Evolutionary conservation across 2,797 vertebrate species (phyloP).

Genomic region (Coregonus sp.): DNA sequence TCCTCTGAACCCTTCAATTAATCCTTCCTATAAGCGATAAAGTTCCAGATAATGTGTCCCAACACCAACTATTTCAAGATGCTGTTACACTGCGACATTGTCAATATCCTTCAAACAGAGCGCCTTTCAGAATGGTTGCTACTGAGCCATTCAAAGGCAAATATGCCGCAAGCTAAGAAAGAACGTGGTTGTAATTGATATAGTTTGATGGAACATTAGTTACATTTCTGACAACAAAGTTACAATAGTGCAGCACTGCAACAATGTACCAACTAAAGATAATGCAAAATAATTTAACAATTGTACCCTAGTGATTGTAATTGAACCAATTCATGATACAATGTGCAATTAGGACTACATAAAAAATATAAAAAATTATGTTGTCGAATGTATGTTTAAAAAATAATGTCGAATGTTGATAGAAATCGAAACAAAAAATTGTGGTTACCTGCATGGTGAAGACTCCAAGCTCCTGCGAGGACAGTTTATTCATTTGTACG

Average conservation of each 20-base stretch:
- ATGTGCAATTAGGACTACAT: background rate
- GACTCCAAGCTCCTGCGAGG: slow-evolving; percentile 91
- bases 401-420: background rate
- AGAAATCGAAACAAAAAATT: slow-evolving; percentile 8
- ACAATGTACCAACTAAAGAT: too few relatives aligned
- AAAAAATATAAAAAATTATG: background rate
- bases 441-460: slow-evolving; percentile 91
- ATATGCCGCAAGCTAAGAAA: background rate
- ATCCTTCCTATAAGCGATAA: slow-evolving; percentile 24
- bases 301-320: background rate
- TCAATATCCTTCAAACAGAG: slow-evolving; percentile 23
- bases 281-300: background rate
- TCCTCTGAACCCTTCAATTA: background rate
- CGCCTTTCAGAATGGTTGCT: background rate
- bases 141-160: background rate
- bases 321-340: background rate
- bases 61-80: slow-evolving; percentile 5
- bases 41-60: slow-evolving; percentile 40
- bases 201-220: background rate
- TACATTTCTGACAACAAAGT: slow-evolving; percentile 6
- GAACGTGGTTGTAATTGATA: background rate
- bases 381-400: background rate
- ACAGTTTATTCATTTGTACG: slow-evolving; percentile 90
- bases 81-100: slow-evolving; percentile 19
- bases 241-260: background rate